Evolutionary conservation across 2,888 invertebrate genomes (phyloP).

Genomic region (Gryllus longicercus): DNA sequence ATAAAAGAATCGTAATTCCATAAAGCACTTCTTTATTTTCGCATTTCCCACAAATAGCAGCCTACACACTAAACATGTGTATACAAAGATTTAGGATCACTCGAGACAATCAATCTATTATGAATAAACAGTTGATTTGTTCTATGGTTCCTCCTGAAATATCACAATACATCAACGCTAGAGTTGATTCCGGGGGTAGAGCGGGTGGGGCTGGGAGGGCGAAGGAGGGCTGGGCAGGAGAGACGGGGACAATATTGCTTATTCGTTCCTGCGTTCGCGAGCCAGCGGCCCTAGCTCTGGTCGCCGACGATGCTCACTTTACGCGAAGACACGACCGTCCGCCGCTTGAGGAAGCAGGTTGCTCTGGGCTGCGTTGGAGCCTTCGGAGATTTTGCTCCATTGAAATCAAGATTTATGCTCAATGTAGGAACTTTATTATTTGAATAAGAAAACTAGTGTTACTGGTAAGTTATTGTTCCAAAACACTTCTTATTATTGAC

Average conservation of each 20-base stretch:
- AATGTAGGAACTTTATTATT: too few species aligned
- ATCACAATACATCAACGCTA: conserved; percentile 17
- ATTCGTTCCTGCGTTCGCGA: background rate
- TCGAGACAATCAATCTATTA: conserved; percentile 7
- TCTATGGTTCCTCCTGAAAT: conserved; percentile 1
- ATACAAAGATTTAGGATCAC: background rate
- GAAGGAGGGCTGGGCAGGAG: background rate
- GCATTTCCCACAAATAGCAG: background rate
- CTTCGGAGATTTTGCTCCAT: too few species aligned
- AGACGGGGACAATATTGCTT: background rate
- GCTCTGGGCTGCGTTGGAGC: too few species aligned
- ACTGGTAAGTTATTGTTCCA: too few species aligned
- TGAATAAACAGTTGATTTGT: background rate
- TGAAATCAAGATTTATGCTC: too few species aligned
- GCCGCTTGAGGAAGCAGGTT: too few species aligned
- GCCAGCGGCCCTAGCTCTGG: too few species aligned
- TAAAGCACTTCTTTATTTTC: conserved; percentile 3
- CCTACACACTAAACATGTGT: conserved; percentile 9
- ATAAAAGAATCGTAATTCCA: background rate
- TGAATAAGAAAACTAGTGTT: too few species aligned
- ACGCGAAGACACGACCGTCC: too few species aligned
- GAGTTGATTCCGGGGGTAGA: background rate
- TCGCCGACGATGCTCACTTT: too few species aligned
- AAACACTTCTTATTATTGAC: too few species aligned
- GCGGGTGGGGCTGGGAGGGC: too few species aligned